Conservation (phyloP, 2,888 invertebrate genomes). For the Creontiades dilutus region DNA sequence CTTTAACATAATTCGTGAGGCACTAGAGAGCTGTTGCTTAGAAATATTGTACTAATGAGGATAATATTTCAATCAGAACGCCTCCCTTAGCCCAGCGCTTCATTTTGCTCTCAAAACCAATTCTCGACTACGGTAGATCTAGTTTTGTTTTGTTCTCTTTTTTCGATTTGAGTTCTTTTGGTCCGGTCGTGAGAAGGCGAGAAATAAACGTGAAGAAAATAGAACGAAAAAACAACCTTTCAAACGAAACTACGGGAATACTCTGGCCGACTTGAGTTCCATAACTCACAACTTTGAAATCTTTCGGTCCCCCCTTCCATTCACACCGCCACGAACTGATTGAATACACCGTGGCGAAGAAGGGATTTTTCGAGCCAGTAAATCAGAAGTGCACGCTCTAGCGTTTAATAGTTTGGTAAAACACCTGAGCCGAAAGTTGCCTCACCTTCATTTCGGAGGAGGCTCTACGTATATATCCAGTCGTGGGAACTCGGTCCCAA, state of each 20-base stretch:
- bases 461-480: constrained; percentile 41
- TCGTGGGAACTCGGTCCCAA: constrained; percentile 61
- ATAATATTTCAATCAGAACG: constrained; percentile 70
- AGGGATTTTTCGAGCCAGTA: constrained; percentile 59
- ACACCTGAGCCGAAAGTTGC: constrained; percentile 62
- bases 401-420: constrained; percentile 71
- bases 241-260: constrained; percentile 45
- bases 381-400: constrained; percentile 69
- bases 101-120: constrained; percentile 67
- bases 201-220: constrained; percentile 65
- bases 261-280: constrained; percentile 23
- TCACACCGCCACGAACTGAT: constrained; percentile 53
- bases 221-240: constrained; percentile 54
- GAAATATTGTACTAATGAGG: constrained; percentile 70
- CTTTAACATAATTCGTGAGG: constrained; percentile 71
- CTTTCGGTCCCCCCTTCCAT: constrained; percentile 27
- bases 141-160: constrained; percentile 42
- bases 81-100: constrained; percentile 26
- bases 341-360: constrained; percentile 57
- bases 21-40: constrained; percentile 63
- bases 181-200: constrained; percentile 50
- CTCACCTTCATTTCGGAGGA: constrained; percentile 55
- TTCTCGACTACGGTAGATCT: constrained; percentile 60
- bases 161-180: not conserved
- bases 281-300: constrained; percentile 64